A percentile compares a stretch with the other conserved stretches of the same genome.
Evolutionary conservation across 1,140 invertebrate genomes (phyloP).

Genomic region (Matsumurasca onukii): DNA sequence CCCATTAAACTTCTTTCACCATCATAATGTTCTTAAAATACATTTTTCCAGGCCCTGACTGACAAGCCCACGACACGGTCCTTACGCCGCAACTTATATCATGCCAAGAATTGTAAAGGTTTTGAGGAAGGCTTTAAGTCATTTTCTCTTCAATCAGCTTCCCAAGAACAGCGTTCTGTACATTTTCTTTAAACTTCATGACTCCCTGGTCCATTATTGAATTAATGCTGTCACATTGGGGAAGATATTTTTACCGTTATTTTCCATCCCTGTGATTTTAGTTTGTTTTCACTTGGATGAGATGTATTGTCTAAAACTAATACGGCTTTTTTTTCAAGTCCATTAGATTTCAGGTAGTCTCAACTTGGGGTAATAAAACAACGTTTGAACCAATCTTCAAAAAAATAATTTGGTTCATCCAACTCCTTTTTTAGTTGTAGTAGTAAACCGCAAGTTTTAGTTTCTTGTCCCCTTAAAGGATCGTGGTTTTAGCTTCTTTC

Average conservation of each 20-base stretch:
- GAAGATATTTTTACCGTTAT: constrained; percentile 1
- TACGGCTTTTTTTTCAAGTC: neutral
- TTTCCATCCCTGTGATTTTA: constrained; percentile 12
- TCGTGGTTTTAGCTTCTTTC: constrained; percentile 44
- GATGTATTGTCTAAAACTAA: constrained; percentile 23
- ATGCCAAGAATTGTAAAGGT: neutral
- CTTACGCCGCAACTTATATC: constrained; percentile 40
- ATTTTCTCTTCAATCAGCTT: constrained; percentile 16
- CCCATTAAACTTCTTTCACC: neutral
- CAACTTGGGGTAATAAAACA: neutral
- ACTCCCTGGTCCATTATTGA: constrained; percentile 4
- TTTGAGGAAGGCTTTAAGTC: constrained; percentile 29
- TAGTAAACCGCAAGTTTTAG: constrained; percentile 22
- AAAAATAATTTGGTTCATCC: constrained; percentile 24
- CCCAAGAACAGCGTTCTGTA: neutral
- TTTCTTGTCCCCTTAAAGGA: constrained; percentile 31
- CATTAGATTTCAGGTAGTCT: neutral
- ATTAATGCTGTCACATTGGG: constrained; percentile 5
- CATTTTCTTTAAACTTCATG: neutral
- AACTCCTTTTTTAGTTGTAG: constrained; percentile 21
- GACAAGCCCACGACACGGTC: neutral
- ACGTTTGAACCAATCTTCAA: neutral
- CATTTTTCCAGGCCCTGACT: neutral
- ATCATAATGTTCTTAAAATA: neutral
- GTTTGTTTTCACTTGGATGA: constrained; percentile 30